Evolutionary conservation across 2,113 vertebrate genomes (phyloP).

Genomic region (Seriola quinqueradiata): DNA sequence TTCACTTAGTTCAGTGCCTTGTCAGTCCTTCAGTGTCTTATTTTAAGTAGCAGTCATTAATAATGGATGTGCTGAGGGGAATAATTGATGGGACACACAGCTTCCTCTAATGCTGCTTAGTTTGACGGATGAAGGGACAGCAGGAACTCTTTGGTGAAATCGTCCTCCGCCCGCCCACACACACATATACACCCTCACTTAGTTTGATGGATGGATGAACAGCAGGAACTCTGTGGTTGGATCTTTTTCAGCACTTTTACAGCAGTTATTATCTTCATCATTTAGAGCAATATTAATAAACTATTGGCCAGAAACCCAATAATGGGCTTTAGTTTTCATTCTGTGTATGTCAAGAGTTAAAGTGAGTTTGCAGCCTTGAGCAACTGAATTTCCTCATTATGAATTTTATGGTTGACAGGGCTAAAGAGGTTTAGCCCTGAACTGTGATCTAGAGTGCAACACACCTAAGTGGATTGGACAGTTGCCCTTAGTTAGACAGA

Average conservation of each 20-base stretch:
- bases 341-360: conserved; percentile 15
- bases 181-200: conserved; percentile 60
- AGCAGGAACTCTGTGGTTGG: conserved; percentile 56
- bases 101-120: conserved; percentile 81
- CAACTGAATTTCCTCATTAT: conserved; percentile 23
- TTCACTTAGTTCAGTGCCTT: conserved; percentile 70
- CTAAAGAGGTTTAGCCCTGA: conserved; percentile 8
- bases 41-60: conserved; percentile 81
- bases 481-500: not conserved
- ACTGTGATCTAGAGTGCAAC: conserved; percentile 13
- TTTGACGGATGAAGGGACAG: conserved; percentile 78
- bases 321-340: conserved; percentile 13
- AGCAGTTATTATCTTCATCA: conserved; percentile 52
- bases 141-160: conserved; percentile 69
- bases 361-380: conserved; percentile 15
- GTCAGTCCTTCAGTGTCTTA: conserved; percentile 78
- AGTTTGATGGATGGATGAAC: conserved; percentile 73
- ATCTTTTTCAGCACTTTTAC: conserved; percentile 54
- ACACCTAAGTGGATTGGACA: conserved; percentile 14
- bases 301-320: conserved; percentile 26
- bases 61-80: conserved; percentile 75
- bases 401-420: conserved; percentile 21
- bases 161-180: conserved; percentile 53
- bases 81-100: conserved; percentile 82
- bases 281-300: conserved; percentile 49